These are phyloP conservation scores for Andrena hattorfiana DNA, from an alignment of 2,888 invertebrate genomes.

Conservation along the genomic window DNA sequence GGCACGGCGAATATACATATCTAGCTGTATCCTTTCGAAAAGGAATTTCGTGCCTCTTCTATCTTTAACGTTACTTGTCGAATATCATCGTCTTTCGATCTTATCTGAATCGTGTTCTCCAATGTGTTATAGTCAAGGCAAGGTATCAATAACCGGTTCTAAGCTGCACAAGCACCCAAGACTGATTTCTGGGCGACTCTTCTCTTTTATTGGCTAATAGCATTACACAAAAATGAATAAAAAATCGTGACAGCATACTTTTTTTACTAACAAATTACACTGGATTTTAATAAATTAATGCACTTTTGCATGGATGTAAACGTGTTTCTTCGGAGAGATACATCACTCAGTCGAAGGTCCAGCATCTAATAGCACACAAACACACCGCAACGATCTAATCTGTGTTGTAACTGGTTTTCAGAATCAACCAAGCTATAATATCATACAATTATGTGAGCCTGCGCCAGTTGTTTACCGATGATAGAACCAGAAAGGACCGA, in stretches of 20 bases:
- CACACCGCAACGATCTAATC: constrained; percentile 24
- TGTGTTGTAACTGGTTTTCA: constrained; percentile 78
- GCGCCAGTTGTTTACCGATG: constrained; percentile 68
- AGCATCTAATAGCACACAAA: constrained; percentile 30
- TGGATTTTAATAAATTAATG: neutral
- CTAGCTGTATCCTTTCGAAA: no score
- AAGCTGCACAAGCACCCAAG: constrained; percentile 27
- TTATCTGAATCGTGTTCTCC: neutral
- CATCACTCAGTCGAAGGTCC: constrained; percentile 21
- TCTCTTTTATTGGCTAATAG: neutral
- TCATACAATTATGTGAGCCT: constrained; percentile 67
- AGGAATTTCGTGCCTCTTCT: neutral
- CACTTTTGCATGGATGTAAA: neutral
- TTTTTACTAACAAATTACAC: no score
- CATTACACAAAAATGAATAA: no score
- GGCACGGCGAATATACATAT: no score
- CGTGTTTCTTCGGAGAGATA: neutral
- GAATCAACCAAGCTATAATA: constrained; percentile 70
- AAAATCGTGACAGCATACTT: no score
- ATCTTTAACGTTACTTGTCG: neutral
- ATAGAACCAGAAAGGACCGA: constrained; percentile 25
- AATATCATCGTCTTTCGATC: neutral
- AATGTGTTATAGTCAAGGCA: neutral
- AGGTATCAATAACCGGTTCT: constrained; percentile 58
- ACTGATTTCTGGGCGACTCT: neutral